A percentile compares a stretch with the other conserved stretches of the same genome.
phyloP scores from a whole-genome alignment of 1,140 invertebrate genomes.

The Lasioglossum baleicum region DNA sequence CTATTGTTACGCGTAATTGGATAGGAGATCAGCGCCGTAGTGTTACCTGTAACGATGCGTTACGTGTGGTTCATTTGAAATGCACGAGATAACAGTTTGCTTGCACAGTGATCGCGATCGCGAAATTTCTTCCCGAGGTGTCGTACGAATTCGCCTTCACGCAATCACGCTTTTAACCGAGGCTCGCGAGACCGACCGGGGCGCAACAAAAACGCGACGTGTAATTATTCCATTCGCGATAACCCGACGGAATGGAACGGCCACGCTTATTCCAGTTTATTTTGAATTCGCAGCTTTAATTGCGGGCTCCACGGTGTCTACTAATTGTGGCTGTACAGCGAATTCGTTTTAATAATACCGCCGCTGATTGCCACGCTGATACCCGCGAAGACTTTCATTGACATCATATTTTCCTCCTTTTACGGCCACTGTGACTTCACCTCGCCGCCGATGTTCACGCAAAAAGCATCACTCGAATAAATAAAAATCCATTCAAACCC shows the following conservation, averaged over 20 bases:
- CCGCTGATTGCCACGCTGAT: slow-evolving; percentile 28
- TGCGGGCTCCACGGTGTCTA: slow-evolving; percentile 6
- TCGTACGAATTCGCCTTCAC: neutral
- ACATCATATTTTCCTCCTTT: neutral
- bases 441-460: neutral
- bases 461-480: neutral
- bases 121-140: neutral
- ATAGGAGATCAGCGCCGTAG: neutral
- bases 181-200: neutral
- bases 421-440: neutral
- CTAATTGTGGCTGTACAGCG: slow-evolving; percentile 23
- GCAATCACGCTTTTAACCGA: neutral
- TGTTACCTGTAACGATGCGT: neutral
- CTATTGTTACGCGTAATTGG: slow-evolving; percentile 16
- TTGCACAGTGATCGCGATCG: neutral
- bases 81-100: slow-evolving; percentile 4
- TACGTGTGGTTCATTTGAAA: slow-evolving; percentile 9
- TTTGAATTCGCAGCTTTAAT: slow-evolving; percentile 30
- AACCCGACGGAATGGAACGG: slow-evolving; percentile 32
- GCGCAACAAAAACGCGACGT: slow-evolving; percentile 4
- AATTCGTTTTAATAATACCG: slow-evolving; percentile 41
- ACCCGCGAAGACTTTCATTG: slow-evolving; percentile 23
- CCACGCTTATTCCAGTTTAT: slow-evolving; percentile 8
- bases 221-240: slow-evolving; percentile 38
- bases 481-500: neutral